A percentile compares a stretch with the other conserved stretches of the same genome.
Conservation (phyloP, 2,113 vertebrate species). For the Oenanthe oenanthe region DNA sequence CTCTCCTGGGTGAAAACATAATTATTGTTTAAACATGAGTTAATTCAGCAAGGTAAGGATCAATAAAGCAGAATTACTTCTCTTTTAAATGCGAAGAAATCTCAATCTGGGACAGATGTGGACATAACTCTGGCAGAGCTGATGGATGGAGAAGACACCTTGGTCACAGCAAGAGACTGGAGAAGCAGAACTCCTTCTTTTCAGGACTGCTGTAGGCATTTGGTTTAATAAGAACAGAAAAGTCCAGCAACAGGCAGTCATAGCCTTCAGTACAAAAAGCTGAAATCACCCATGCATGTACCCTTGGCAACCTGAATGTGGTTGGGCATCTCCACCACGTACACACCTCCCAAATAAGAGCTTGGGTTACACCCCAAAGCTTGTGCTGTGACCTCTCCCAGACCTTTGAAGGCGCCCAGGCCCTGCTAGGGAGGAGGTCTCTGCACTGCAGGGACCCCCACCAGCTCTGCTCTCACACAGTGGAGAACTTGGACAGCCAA, state of each 20-base stretch:
- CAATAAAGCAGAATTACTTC: slow-evolving; percentile 59
- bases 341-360: neutral
- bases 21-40: slow-evolving; percentile 72
- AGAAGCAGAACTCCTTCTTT: neutral
- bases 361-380: neutral
- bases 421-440: neutral
- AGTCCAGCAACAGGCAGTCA: neutral
- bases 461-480: neutral
- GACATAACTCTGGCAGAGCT: neutral
- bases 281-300: neutral
- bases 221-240: neutral
- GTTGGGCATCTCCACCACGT: neutral
- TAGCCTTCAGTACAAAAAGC: neutral
- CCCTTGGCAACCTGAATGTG: fast-evolving
- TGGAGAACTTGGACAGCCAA: neutral
- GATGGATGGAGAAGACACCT: neutral
- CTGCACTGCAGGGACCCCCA: neutral
- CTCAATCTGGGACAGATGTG: neutral
- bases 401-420: neutral
- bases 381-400: neutral
- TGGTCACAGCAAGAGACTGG: neutral
- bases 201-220: neutral
- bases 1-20: slow-evolving; percentile 62
- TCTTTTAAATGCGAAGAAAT: slow-evolving; percentile 55
- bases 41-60: slow-evolving; percentile 69